These are phyloP conservation scores for Phodopus roborovskii DNA, from an alignment of 2,113 vertebrate species.

Conservation along the genomic window DNA sequence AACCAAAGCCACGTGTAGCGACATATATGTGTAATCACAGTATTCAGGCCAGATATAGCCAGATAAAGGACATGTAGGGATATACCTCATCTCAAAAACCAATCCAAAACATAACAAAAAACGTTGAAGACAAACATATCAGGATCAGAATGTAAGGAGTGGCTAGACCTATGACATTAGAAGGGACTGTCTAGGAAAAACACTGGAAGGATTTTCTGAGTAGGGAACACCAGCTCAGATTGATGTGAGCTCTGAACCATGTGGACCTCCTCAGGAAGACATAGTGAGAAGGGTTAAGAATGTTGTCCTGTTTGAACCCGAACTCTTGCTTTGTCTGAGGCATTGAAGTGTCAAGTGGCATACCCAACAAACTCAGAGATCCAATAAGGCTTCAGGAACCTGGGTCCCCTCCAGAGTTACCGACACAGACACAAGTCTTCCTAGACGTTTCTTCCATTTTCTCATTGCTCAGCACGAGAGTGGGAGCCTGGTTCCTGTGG, in stretches of 20 bases:
- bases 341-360: neutral
- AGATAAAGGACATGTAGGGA: neutral
- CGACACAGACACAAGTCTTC: neutral
- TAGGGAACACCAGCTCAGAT: neutral
- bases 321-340: neutral
- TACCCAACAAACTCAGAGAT: neutral
- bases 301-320: neutral
- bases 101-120: neutral
- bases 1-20: neutral
- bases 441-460: neutral
- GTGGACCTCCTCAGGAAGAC: neutral
- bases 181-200: neutral
- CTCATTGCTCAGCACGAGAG: neutral
- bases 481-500: slow-evolving; percentile 78
- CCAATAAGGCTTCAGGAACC: neutral
- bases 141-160: neutral
- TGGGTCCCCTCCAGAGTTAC: neutral
- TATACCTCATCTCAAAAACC: neutral
- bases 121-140: neutral
- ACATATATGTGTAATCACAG: neutral
- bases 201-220: neutral
- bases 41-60: neutral
- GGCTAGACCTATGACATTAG: neutral
- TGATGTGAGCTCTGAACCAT: neutral
- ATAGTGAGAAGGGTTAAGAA: neutral